Base-by-base conservation (phyloP, 2,888 invertebrate genomes). In the Acronicta psi region DNA sequence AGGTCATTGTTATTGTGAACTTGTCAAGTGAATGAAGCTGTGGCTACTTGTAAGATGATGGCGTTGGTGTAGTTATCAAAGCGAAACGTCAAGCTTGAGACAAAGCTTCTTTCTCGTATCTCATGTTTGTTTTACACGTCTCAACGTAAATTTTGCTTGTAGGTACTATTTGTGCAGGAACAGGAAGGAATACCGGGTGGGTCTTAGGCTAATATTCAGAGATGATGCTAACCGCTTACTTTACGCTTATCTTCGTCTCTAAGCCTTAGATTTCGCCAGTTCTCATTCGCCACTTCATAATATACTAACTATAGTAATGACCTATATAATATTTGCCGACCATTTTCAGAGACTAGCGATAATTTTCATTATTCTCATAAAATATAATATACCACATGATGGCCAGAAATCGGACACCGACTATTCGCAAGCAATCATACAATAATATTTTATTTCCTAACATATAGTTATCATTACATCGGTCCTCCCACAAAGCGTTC, bases 401-500 rank as follows among this genome's bases (percentile, higher is more conserved):
- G 14, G 10, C 37, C 46, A 40, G 31, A 65, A 69, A 61, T 40
- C 47, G 36, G 31, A 69, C 66, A 57, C 61, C 57, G 46, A 1
- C 56, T 8, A 44, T 29, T 31, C 16, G 31, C 29, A 37, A 55
- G 46, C 50, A 49, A 53, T 59, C 46, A 64, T 59, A 69, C 55
- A 66, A 69, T 59, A 65, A 59, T 44, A 58, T 59, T 77, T 68
- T 60, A 58, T 56, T 59, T 62, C 66, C 62, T 77, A 80, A 81
- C 73, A n/a, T 81, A 34, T 34, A 11, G 5, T 5, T 34, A 29
- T 29, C 77, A 85, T 83, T 84, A 80, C 73, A 68, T 65, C 63
- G 54, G 81, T 84, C 82, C 84, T 79, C 84, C 90, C 89, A 91
- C 89, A 91, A 90, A 88, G 87, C 82, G 85, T 87, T 87, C 89